Base-by-base conservation (phyloP, 2,797 vertebrate species). In the Enoplosus armatus region DNA sequence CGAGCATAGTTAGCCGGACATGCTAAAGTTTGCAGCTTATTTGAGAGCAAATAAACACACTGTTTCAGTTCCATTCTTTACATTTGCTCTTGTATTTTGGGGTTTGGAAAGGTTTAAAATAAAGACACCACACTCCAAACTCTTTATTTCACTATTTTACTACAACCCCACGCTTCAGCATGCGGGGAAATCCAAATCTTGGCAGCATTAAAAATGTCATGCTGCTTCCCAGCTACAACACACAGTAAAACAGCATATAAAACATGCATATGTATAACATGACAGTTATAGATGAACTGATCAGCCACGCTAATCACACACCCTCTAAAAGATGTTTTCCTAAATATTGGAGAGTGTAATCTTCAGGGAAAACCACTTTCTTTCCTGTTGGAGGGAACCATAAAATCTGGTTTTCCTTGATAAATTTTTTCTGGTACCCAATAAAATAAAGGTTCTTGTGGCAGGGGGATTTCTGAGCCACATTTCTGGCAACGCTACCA, bases 371-470 rank as follows among this genome's bases (percentile, higher is more conserved):
- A 87, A 78, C 69, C 84, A 33, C 74, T 55, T 63, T 72, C 53
- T 67, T 77, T 79, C 63, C 80, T 71, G 55, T 75, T 83, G 81
- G 73, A 73, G 35, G 47, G 69, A 71, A 77, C 24, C 51, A 33
- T 64, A 65, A 58, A 58, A 55, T 80, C 77, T 45, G 79, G 79
- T 82, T 90, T 87, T 75, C 58, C 41, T 35, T 67, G 53, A 83
- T 78, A 35, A 51, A 53, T 64, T 71, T 81, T 67, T 75, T 27
- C 71, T 85, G 79, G 48, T 66, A 87, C 70, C 75, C 84, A 81
- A 80, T 91, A 64, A 81, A 84, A 75, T 84, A 68, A 75, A 79
- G 66, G 41, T 76, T 90, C 41, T 65, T 80, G 84, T 81, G 77
- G 77, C 33, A 3, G n/a, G 72, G 66, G 69, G 50, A 79, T 87